A percentile compares a stretch with the other conserved stretches of the same genome.
phyloP scores from a whole-genome alignment of 1,140 invertebrate species.

The Dendrolimus kikuchii region DNA sequence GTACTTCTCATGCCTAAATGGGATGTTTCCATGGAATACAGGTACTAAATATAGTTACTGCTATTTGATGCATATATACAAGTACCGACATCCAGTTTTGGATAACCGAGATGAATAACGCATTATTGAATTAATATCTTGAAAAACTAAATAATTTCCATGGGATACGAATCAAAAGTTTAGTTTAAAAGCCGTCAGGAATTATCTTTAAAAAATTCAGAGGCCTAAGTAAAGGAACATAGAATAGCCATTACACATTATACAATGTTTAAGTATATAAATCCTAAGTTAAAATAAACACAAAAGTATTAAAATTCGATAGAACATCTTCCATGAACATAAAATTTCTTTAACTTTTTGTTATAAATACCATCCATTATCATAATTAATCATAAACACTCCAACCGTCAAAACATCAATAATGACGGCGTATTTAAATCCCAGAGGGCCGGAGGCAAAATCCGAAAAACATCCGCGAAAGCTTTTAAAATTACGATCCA shows the following conservation, averaged over 20 bases:
- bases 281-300: background rate
- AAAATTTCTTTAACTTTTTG: background rate
- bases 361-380: conserved; percentile 10
- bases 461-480: conserved; percentile 56
- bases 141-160: too few species aligned
- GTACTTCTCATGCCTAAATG: too few species aligned
- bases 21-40: too few species aligned
- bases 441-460: conserved; percentile 40
- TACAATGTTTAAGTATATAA: background rate
- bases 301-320: background rate
- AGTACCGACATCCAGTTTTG: too few species aligned
- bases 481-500: conserved; percentile 65
- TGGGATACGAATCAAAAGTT: too few species aligned
- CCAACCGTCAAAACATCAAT: conserved; percentile 63
- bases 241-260: background rate
- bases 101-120: too few species aligned
- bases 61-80: too few species aligned
- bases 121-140: too few species aligned
- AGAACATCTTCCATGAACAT: background rate
- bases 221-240: background rate
- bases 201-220: too few species aligned
- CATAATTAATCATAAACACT: conserved; percentile 35
- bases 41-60: too few species aligned
- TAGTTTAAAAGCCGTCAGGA: too few species aligned
- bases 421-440: conserved; percentile 31